phyloP scores from a whole-genome alignment of 2,797 vertebrate genomes.

The Linurgus olivaceus region DNA sequence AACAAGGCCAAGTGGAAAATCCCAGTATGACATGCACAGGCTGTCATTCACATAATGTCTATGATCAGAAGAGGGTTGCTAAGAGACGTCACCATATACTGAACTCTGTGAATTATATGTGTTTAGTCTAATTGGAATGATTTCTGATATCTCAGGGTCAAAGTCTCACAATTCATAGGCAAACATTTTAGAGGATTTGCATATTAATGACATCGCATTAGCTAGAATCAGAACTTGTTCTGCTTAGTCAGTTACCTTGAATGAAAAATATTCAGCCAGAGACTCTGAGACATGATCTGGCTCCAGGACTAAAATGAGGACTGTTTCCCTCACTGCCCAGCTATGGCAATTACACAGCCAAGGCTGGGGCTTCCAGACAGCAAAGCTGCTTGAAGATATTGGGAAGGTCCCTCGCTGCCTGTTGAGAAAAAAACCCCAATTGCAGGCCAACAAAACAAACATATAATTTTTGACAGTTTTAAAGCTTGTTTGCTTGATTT shows the following conservation, averaged over 20 bases:
- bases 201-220: background rate
- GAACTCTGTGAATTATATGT: background rate
- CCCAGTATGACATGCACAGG: background rate
- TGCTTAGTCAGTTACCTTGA: background rate
- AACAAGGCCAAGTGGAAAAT: constrained; percentile 17
- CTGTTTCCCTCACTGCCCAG: background rate
- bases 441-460: background rate
- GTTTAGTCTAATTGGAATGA: background rate
- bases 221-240: background rate
- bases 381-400: background rate
- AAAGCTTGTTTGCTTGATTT: background rate
- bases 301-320: background rate
- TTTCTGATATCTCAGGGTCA: background rate
- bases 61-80: background rate
- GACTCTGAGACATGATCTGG: background rate
- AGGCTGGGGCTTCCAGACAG: background rate
- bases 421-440: background rate
- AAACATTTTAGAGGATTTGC: background rate
- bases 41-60: background rate
- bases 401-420: background rate
- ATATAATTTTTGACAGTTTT: background rate
- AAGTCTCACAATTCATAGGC: background rate
- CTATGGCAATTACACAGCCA: background rate
- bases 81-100: background rate
- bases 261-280: background rate